A percentile compares a stretch with the other conserved stretches of the same genome.
Conservation (phyloP, 2,113 vertebrate genomes). For the Pungitius pungitius region DNA sequence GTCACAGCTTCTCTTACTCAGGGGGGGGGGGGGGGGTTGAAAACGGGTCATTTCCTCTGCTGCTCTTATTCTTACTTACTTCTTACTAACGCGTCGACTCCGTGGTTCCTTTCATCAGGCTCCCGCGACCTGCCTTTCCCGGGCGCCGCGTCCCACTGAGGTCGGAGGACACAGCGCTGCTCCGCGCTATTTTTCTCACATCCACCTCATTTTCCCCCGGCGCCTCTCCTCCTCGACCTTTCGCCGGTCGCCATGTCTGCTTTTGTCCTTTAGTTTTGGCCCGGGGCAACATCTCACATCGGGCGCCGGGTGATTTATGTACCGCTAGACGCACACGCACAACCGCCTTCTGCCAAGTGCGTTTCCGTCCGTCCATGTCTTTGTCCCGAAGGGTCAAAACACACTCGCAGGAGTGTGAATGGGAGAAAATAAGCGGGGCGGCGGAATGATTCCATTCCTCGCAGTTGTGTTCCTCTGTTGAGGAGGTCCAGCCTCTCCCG, state of each 20-base stretch:
- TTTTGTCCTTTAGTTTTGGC: slow-evolving; percentile 70
- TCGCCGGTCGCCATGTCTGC: slow-evolving; percentile 49
- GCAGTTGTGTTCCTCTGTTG: slow-evolving; percentile 6
- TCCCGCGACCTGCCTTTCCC: slow-evolving; percentile 19
- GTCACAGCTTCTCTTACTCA: slow-evolving; percentile 29
- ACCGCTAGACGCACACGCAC: slow-evolving; percentile 8
- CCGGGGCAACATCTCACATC: slow-evolving; percentile 72
- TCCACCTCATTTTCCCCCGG: slow-evolving; percentile 66
- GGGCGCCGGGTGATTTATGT: slow-evolving; percentile 75
- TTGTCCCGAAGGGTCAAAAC: slow-evolving; percentile 8
- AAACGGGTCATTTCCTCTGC: not conserved
- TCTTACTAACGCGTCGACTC: too few species aligned
- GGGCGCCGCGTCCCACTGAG: not conserved
- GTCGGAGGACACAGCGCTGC: slow-evolving; percentile 49
- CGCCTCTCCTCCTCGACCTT: slow-evolving; percentile 75
- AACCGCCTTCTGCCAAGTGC: slow-evolving; percentile 2
- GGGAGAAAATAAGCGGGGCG: not conserved
- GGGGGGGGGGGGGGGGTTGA: too few species aligned
- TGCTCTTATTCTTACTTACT: not conserved
- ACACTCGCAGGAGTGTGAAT: not conserved
- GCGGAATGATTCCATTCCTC: not conserved
- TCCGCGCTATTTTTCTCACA: slow-evolving; percentile 56
- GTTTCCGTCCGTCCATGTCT: slow-evolving; percentile 9
- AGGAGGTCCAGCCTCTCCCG: slow-evolving; percentile 1
- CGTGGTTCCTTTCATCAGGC: slow-evolving; percentile 29